phyloP scores from a whole-genome alignment of 2,797 vertebrate species.

The Novumbra hubbsi region DNA sequence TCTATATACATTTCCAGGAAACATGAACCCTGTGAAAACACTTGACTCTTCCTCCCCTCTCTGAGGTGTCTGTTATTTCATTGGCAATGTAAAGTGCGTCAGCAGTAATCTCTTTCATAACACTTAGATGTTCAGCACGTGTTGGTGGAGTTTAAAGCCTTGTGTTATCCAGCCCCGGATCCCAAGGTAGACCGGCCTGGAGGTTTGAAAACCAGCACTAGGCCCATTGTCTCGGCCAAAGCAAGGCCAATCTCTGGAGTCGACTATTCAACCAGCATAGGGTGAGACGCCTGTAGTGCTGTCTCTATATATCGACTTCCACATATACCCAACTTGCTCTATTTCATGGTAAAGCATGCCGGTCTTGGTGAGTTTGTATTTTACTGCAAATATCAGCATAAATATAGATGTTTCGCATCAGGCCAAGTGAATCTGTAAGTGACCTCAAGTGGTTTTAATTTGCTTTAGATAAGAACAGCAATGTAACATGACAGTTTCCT shows the following conservation, averaged over 20 bases:
- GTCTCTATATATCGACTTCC: neutral
- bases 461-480: neutral
- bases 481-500: neutral
- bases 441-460: neutral
- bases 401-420: neutral
- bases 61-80: neutral
- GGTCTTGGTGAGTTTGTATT: neutral
- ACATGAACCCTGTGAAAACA: too few relatives aligned
- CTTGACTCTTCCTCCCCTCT: too few relatives aligned
- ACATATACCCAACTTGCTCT: neutral
- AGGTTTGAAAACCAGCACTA: constrained; percentile 47
- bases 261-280: neutral
- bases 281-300: neutral
- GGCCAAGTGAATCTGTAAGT: neutral
- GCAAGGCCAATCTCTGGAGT: constrained; percentile 20
- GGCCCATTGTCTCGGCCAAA: constrained; percentile 26
- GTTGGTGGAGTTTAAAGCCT: neutral
- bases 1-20: too few relatives aligned
- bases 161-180: neutral
- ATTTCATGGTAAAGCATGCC: constrained; percentile 6
- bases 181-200: constrained; percentile 25
- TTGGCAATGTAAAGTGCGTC: too few relatives aligned
- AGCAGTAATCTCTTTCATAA: neutral
- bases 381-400: neutral
- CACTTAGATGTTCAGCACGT: neutral